phyloP scores from a whole-genome alignment of 1,140 invertebrate species.

The Cyclargus thomasi region DNA sequence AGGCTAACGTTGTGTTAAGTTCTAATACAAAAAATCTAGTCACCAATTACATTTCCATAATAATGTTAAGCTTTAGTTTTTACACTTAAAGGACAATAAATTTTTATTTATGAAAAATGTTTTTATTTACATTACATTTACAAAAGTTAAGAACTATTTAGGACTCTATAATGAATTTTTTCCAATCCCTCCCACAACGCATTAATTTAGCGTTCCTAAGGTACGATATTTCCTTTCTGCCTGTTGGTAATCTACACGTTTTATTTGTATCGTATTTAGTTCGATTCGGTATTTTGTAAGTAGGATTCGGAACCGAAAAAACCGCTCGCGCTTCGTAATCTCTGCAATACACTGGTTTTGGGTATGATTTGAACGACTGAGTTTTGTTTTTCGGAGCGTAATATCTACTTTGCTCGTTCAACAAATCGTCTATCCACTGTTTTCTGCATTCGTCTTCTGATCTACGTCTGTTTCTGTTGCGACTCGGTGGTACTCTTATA shows the following conservation, averaged over 20 bases:
- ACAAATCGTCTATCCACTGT: constrained; percentile 47
- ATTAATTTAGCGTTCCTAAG: constrained; percentile 42
- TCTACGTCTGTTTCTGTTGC: constrained; percentile 31
- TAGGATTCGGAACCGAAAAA: constrained; percentile 25
- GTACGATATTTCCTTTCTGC: constrained; percentile 31
- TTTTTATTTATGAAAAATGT: not conserved
- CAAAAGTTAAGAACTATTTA: constrained; percentile 26
- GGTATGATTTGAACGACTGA: not conserved
- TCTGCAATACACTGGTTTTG: constrained; percentile 29
- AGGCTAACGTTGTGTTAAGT: not conserved
- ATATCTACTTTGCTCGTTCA: constrained; percentile 26
- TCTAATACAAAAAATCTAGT: not conserved
- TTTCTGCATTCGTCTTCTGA: constrained; percentile 54
- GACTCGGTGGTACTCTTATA: constrained; percentile 2
- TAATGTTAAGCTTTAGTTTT: not conserved
- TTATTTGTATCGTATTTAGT: not conserved
- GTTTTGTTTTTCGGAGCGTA: not conserved
- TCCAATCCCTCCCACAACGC: constrained; percentile 42
- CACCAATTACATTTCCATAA: constrained; percentile 27
- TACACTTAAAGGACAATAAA: constrained; percentile 1
- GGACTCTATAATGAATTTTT: constrained; percentile 40
- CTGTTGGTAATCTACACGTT: not conserved
- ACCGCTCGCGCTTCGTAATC: constrained; percentile 40
- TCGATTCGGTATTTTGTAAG: not conserved
- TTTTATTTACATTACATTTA: constrained; percentile 3